Percentiles rank a stretch among this genome's conserved stretches.
phyloP scores from a whole-genome alignment of 2,888 invertebrate genomes.

The Xanthorhoe designata region DNA sequence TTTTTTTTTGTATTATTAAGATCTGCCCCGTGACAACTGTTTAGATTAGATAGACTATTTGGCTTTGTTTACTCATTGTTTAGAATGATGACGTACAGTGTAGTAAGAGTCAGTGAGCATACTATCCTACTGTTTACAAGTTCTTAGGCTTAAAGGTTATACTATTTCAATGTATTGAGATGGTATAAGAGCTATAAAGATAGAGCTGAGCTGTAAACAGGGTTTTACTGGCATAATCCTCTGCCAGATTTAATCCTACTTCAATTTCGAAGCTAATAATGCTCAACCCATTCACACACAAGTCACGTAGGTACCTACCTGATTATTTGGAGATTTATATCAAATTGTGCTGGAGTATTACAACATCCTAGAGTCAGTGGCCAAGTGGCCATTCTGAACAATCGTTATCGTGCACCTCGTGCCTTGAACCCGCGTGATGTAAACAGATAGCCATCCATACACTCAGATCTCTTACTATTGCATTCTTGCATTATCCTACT shows the following conservation, averaged over 20 bases:
- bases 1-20: too few species aligned
- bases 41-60: too few species aligned
- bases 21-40: too few species aligned
- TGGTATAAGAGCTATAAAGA: too few species aligned
- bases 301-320: too few species aligned
- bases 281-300: background rate
- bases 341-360: background rate
- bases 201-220: too few species aligned
- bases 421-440: constrained; percentile 17
- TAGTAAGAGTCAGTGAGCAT: constrained; percentile 9
- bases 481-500: background rate
- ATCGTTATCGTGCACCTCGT: constrained; percentile 4
- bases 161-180: too few species aligned
- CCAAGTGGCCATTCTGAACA: constrained; percentile 5
- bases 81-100: constrained; percentile 5
- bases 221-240: too few species aligned
- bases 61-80: constrained; percentile 22
- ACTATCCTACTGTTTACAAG: background rate
- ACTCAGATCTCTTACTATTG: constrained; percentile 3
- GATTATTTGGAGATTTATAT: background rate
- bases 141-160: too few species aligned
- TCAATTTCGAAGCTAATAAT: background rate
- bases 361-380: constrained; percentile 3
- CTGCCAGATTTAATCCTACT: too few species aligned
- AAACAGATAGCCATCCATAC: constrained; percentile 5